Conservation (phyloP, 92 coral and sea anemone species). For the Zoanthus sociatus region DNA sequence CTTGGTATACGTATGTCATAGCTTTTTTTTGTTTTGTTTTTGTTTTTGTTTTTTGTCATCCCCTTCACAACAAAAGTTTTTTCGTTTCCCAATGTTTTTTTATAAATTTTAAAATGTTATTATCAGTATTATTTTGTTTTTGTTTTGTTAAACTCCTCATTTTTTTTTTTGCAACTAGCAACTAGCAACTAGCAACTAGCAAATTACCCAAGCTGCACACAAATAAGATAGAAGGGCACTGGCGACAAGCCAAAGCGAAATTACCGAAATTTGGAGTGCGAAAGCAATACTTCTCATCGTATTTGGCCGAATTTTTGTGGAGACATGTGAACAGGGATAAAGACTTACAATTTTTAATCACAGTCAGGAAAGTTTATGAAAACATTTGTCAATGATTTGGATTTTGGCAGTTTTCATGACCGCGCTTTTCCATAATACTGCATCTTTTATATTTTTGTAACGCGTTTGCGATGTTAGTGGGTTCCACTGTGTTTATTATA, state of each 20-base stretch:
- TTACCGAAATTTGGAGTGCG: constrained; percentile 62
- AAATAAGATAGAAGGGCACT: constrained; percentile 74
- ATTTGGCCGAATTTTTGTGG: constrained; percentile 75
- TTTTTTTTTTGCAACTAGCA: too few relatives aligned
- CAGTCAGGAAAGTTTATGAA: constrained; percentile 16
- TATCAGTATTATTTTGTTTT: too few relatives aligned
- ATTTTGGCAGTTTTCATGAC: constrained; percentile 4
- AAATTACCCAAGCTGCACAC: too few relatives aligned
- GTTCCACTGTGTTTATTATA: neutral
- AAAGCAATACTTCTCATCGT: constrained; percentile 64
- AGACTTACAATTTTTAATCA: constrained; percentile 51
- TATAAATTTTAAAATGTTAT: too few relatives aligned
- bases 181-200: too few relatives aligned
- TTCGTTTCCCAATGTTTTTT: too few relatives aligned
- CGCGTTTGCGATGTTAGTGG: neutral
- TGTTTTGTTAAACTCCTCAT: too few relatives aligned
- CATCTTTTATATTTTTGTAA: neutral
- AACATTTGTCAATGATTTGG: constrained; percentile 11
- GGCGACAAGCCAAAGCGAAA: constrained; percentile 68
- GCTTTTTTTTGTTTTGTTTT: too few relatives aligned
- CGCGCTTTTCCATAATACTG: neutral
- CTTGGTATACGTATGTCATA: too few relatives aligned
- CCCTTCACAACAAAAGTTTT: too few relatives aligned
- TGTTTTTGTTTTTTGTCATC: too few relatives aligned
- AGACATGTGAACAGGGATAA: constrained; percentile 63